Base-by-base conservation (phyloP, 2,797 vertebrate genomes). In the Phylloscopus collybita region DNA sequence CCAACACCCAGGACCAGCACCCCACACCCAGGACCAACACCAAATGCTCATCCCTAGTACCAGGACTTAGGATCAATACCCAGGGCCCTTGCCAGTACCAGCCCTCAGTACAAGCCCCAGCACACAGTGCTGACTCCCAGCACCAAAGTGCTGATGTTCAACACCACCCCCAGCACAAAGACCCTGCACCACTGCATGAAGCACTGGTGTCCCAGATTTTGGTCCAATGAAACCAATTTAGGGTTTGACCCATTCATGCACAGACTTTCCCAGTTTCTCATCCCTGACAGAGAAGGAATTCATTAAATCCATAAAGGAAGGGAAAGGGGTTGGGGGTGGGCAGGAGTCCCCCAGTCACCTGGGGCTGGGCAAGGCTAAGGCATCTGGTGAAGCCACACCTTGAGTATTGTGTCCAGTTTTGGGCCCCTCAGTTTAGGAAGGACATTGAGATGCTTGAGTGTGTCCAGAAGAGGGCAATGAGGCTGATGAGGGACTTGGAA, bases 341-440 rank as follows among this genome's bases (percentile, higher is more conserved):
- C 38, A 78, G 29, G 15, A 78, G 17, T 10, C 27, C 47, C 29
- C 16, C 8, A 15, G 0, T 15, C 0, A 0, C 38, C 44, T 14
- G 67, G 42, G 40, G 29, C 69, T 53, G 32, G 51, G 64, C 67
- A 71, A 40, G n/a, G 12, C 3, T 16, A 21, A 53, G 61, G 36
- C 34, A 34, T 40, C 40, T 40, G 40, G 40, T 40, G 40, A 40
- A 13, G 40, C 40, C 40, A 40, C 40, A 40, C 40, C 40, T 40
- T 40, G 40, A 15, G 40, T 40, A 40, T 40, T 40, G 13, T 40
- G 40, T 40, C 40, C 40, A 40, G 40, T 14, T 40, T 14, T 40
- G 40, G 40, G 40, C 40, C 40, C 40, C 40, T 40, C 40, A 40
- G 40, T 40, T 38, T 38, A 38, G 38, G 38, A 38, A 38, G 38